These are phyloP conservation scores for Physocephala rufipes DNA, from an alignment of 2,888 invertebrate species.

Conservation along the genomic window DNA sequence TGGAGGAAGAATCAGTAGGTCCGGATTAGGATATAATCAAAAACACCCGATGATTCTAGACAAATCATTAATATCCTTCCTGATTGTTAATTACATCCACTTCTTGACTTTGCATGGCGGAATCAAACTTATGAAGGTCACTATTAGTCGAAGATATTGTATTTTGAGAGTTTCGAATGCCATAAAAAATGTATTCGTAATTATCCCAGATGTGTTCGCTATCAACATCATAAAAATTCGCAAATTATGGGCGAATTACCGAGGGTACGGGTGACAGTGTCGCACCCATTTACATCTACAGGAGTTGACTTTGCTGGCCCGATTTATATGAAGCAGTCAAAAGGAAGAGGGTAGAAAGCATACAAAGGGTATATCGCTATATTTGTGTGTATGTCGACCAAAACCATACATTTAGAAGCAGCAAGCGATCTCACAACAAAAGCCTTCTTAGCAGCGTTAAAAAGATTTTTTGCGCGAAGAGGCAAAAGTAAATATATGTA, in stretches of 20 bases:
- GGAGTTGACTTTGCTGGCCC: not conserved
- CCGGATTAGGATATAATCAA: too few species aligned
- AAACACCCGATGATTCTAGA: too few species aligned
- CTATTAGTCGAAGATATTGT: not conserved
- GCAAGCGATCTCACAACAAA: not conserved
- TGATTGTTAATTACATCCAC: not conserved
- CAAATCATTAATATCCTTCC: not conserved
- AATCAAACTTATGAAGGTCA: not conserved
- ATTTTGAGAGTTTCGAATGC: not conserved
- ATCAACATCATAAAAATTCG: not conserved
- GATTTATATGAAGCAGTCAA: not conserved
- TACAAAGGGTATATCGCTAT: not conserved
- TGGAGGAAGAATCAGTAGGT: too few species aligned
- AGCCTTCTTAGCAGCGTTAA: not conserved
- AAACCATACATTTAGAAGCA: not conserved
- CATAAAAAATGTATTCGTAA: not conserved
- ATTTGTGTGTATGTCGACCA: too few species aligned
- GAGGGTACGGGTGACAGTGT: not conserved
- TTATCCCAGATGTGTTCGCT: not conserved
- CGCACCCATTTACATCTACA: too few species aligned
- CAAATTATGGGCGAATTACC: not conserved
- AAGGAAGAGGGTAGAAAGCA: not conserved
- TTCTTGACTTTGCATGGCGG: not conserved
- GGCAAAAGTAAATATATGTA: too few species aligned
- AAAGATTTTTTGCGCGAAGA: too few species aligned